Evolutionary conservation across 2,888 invertebrate genomes (phyloP).

Genomic region (Zootermopsis nevadensis): DNA sequence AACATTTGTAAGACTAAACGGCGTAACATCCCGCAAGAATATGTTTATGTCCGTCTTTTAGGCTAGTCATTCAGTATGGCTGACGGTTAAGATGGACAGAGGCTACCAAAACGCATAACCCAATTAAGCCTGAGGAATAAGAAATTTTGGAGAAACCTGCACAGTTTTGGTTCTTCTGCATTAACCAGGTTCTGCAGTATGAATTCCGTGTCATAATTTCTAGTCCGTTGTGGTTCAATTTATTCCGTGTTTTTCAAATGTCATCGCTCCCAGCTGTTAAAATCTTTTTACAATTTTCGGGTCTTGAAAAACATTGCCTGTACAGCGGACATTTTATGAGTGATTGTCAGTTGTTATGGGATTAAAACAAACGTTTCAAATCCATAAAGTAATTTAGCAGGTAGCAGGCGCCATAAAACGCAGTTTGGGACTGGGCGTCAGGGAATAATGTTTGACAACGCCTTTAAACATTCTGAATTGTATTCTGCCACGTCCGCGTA

Average conservation of each 20-base stretch:
- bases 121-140: too few relatives aligned
- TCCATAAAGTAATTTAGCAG: slow-evolving; percentile 21
- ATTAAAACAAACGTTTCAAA: neutral
- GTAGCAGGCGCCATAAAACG: neutral
- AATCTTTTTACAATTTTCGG: slow-evolving; percentile 16
- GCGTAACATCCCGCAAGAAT: too few relatives aligned
- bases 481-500: too few relatives aligned
- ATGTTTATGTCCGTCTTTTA: too few relatives aligned
- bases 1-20: too few relatives aligned
- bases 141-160: too few relatives aligned
- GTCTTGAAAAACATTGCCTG: neutral
- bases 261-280: slow-evolving; percentile 20
- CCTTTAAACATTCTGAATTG: too few relatives aligned
- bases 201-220: neutral
- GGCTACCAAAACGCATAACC: too few relatives aligned
- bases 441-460: neutral
- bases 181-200: neutral
- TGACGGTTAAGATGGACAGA: too few relatives aligned
- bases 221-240: slow-evolving; percentile 27
- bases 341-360: neutral
- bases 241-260: slow-evolving; percentile 28
- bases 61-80: too few relatives aligned
- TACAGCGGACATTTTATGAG: neutral
- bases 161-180: neutral
- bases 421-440: neutral